These are phyloP conservation scores for Uria lomvia DNA, from an alignment of 2,113 vertebrate species.

Conservation along the genomic window DNA sequence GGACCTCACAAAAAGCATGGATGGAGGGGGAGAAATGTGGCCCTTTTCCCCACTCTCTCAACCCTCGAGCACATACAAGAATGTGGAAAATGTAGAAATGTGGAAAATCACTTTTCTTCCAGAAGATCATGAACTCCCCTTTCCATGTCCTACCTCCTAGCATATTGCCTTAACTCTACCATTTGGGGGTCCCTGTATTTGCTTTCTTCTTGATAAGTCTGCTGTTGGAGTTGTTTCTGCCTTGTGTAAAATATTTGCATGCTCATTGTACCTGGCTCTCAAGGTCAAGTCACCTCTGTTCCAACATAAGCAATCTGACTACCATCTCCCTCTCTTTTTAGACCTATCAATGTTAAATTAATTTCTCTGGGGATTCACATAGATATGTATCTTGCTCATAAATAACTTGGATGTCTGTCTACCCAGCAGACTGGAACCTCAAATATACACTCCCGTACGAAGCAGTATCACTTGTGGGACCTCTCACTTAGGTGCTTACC, in stretches of 20 bases:
- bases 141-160: background rate
- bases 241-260: background rate
- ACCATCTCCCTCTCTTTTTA: background rate
- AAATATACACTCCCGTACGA: background rate
- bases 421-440: background rate
- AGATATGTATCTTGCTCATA: background rate
- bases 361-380: background rate
- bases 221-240: background rate
- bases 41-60: background rate
- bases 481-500: background rate
- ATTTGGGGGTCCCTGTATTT: background rate
- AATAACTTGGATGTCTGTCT: background rate
- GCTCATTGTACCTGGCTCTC: background rate
- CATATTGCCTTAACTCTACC: background rate
- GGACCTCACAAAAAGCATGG: background rate
- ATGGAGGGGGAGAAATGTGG: background rate
- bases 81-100: background rate
- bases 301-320: accelerated
- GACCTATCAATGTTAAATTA: background rate
- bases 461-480: background rate
- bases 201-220: background rate
- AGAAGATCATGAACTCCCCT: background rate
- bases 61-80: background rate
- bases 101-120: background rate
- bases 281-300: background rate